Evolutionary conservation across 2,113 vertebrate genomes (phyloP), one percentile per base, ranked within the genome.

Genomic region (Litocranius walleri): DNA sequence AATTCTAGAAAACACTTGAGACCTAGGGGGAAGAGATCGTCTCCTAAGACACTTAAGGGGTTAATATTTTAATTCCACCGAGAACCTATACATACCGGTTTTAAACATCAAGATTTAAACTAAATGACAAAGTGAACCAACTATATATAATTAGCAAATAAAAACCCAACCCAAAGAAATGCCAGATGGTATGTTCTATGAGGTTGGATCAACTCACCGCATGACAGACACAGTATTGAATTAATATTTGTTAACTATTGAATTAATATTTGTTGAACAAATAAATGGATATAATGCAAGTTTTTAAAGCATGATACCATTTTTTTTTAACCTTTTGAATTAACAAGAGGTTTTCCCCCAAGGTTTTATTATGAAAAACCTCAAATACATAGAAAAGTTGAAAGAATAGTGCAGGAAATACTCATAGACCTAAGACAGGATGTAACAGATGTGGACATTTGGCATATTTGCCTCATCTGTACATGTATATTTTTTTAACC

Each of bases 301-400:
- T 43, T 82, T 91, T 59, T 36, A 36, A 88, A 91, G 50, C 40
- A 64, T 19, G 30, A 27, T 36, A 30, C 30, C 30, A 25, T 59
- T 93, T 90, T 95, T 95, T 96, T 96, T 54, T 27, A 43, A 36
- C 50, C 86, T 62, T 97, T 94, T 86, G 78, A 93, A 57, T 94
- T 90, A 92, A 50, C 19, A 96, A 82, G 40, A 23, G 59, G 3
- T 45, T 25, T 54, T 74, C 86, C 48, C 8, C 27, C n/a, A 50
- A 78, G 62, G 12, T 50, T 59, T 92, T 95, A 81, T 85, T 85
- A 56, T 50, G 56, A 90, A 92, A 91, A 84, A 5, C 23, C 67
- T 61, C 45, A 88, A 61, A 29, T 71, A 16, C 27, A 36, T 57
- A 78, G 61, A 54, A 56, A 88, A 91, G 33, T 94, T 67, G 83